Percentiles rank a stretch among this genome's conserved stretches.
Conservation (phyloP, 1,140 invertebrate genomes). For the Lepidurus arcticus region DNA sequence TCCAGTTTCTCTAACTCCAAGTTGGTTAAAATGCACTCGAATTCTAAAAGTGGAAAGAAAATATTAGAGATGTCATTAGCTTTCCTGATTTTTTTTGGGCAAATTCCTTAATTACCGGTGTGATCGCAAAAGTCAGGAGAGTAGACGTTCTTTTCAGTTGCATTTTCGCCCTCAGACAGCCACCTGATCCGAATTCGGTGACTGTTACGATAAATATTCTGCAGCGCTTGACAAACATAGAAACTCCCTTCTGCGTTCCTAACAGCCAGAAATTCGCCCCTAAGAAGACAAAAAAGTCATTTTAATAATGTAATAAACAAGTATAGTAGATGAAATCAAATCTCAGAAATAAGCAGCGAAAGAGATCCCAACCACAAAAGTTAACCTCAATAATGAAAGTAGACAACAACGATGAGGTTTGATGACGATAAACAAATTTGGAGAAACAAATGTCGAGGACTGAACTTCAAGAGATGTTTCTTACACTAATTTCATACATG, state of each 20-base stretch:
- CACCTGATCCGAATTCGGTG: slow-evolving; percentile 80
- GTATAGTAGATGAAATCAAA: slow-evolving; percentile 32
- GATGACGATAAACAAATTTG: no score
- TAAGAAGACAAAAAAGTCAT: slow-evolving; percentile 44
- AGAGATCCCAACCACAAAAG: no score
- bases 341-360: neutral
- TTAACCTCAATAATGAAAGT: no score
- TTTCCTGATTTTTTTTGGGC: neutral
- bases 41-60: slow-evolving; percentile 56
- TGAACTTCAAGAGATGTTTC: no score
- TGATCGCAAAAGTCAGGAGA: slow-evolving; percentile 82
- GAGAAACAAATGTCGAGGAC: no score
- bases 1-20: slow-evolving; percentile 67
- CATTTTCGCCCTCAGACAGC: slow-evolving; percentile 65
- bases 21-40: slow-evolving; percentile 82
- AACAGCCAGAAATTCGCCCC: slow-evolving; percentile 82
- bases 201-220: slow-evolving; percentile 80
- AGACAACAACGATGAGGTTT: no score
- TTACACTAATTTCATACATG: no score
- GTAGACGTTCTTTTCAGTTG: slow-evolving; percentile 63
- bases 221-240: slow-evolving; percentile 81
- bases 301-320: slow-evolving; percentile 32
- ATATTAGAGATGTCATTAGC: neutral
- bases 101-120: slow-evolving; percentile 56
- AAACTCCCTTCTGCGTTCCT: slow-evolving; percentile 81